Evolutionary conservation across 2,113 vertebrate species (phyloP).

Genomic region (Panthera tigris): DNA sequence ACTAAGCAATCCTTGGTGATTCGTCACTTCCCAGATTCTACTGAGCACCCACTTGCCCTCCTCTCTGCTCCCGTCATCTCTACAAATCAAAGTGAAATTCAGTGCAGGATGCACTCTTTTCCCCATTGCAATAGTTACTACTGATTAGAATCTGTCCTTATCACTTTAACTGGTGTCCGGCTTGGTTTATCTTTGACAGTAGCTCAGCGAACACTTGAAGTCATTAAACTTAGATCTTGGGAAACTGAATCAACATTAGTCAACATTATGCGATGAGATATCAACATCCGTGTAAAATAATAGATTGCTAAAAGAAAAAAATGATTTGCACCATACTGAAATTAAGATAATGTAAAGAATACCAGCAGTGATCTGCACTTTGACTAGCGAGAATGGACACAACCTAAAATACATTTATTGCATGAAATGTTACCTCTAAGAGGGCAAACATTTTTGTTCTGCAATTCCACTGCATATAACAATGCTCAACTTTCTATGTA

Average conservation of each 20-base stretch:
- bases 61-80: not conserved
- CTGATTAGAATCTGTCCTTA: not conserved
- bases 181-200: not conserved
- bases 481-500: not conserved
- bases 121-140: not conserved
- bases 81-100: not conserved
- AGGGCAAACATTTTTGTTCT: not conserved
- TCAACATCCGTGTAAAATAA: not conserved
- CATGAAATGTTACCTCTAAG: not conserved
- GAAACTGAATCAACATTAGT: not conserved
- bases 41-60: fast-evolving
- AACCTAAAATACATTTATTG: not conserved
- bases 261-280: not conserved
- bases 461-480: not conserved
- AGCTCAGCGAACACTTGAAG: not conserved
- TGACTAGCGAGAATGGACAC: not conserved
- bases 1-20: not conserved
- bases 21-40: not conserved
- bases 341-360: not conserved
- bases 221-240: not conserved
- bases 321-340: not conserved
- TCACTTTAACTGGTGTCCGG: not conserved
- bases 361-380: not conserved
- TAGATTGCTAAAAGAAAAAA: not conserved
- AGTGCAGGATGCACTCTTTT: not conserved